phyloP scores from a whole-genome alignment of 2,797 vertebrate genomes.

The Eleutherodactylus coqui region DNA sequence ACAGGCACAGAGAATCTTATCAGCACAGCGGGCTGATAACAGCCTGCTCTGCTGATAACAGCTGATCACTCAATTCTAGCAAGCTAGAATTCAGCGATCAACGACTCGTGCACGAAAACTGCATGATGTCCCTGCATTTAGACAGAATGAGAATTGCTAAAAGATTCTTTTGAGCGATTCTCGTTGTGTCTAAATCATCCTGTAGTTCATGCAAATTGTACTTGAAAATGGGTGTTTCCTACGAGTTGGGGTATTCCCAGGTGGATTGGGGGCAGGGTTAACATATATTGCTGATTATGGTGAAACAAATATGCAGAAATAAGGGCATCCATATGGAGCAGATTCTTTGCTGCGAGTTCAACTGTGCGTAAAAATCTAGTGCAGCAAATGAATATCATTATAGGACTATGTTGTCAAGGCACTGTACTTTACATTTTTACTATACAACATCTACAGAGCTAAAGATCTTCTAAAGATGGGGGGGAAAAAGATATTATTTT shows the following conservation, averaged over 20 bases:
- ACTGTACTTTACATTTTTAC: background rate
- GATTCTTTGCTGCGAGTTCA: background rate
- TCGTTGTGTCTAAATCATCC: no score
- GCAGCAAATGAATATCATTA: background rate
- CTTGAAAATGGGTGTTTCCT: background rate
- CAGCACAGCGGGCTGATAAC: no score
- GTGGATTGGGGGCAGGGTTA: background rate
- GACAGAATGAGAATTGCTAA: no score
- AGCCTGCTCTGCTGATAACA: no score
- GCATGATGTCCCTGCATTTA: no score
- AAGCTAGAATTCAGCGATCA: no score
- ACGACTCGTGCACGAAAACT: no score
- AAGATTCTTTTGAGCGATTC: no score
- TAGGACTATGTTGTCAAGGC: background rate
- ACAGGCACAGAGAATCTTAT: no score
- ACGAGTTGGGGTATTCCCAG: background rate
- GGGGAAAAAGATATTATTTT: constrained; percentile 21
- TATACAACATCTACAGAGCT: background rate
- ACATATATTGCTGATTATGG: background rate
- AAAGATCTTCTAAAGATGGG: background rate
- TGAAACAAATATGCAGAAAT: background rate
- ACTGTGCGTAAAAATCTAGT: background rate
- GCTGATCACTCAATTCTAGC: no score
- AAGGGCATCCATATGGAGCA: background rate
- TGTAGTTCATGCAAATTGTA: background rate